These are phyloP conservation scores for Thelaira solivaga DNA, from an alignment of 2,888 invertebrate genomes.

Conservation along the genomic window DNA sequence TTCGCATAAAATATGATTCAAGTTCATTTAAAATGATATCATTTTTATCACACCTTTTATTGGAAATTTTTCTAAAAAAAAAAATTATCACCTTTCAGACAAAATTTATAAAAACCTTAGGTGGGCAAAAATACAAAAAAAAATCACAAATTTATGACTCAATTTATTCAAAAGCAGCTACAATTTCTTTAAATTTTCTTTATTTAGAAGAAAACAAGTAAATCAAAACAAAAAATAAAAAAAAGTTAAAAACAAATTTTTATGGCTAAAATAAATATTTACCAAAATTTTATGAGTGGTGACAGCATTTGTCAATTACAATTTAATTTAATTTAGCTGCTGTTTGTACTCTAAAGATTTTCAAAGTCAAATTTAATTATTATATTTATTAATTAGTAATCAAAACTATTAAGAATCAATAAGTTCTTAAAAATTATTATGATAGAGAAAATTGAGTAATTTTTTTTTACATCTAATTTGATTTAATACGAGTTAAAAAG, in stretches of 20 bases:
- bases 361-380: constrained; percentile 1
- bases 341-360: constrained; percentile 11
- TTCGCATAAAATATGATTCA: too few relatives aligned
- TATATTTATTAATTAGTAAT: constrained; percentile 26
- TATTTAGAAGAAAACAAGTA: background rate
- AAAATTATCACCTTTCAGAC: too few relatives aligned
- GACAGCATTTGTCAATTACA: constrained; percentile 28
- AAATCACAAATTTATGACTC: too few relatives aligned
- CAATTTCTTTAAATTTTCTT: background rate
- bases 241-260: constrained; percentile 21
- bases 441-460: too few relatives aligned
- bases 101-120: too few relatives aligned
- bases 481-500: background rate
- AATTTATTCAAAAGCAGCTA: too few relatives aligned
- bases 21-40: too few relatives aligned
- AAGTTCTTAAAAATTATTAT: too few relatives aligned
- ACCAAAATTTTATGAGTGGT: constrained; percentile 19
- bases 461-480: background rate
- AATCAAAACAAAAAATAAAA: background rate
- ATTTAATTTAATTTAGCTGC: constrained; percentile 32
- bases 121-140: too few relatives aligned
- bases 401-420: too few relatives aligned
- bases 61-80: too few relatives aligned
- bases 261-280: constrained; percentile 52
- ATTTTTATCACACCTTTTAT: too few relatives aligned